Evolutionary conservation across 2,797 vertebrate genomes (phyloP).

Genomic region (Capromys pilorides): DNA sequence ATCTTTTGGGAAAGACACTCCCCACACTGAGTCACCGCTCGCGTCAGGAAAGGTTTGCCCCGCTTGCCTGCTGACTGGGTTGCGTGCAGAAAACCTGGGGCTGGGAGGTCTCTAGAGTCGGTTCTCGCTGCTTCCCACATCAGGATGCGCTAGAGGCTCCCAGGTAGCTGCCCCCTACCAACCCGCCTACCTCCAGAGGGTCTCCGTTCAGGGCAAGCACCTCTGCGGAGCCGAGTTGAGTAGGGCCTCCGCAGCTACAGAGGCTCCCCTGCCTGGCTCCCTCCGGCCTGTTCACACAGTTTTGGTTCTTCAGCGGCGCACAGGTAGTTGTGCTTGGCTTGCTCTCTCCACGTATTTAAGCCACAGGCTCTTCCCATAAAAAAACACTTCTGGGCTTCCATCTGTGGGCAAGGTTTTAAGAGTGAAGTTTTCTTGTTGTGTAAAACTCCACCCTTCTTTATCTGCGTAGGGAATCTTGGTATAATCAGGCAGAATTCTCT

Average conservation of each 20-base stretch:
- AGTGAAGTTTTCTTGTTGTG: not conserved
- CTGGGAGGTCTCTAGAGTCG: not conserved
- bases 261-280: not conserved
- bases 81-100: not conserved
- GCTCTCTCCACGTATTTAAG: not conserved
- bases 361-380: not conserved
- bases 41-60: constrained; percentile 3
- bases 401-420: not conserved
- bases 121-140: not conserved
- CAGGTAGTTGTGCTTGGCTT: not conserved
- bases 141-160: not conserved
- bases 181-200: not conserved
- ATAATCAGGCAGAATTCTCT: not conserved
- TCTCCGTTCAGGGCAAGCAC: not conserved
- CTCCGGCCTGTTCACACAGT: not conserved
- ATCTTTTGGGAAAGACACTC: not conserved
- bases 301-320: not conserved
- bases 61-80: not conserved
- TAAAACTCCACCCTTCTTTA: not conserved
- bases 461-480: not conserved
- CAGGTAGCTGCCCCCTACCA: not conserved
- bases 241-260: not conserved
- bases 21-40: constrained; percentile 34
- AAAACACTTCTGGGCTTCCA: not conserved
- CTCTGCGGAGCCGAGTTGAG: not conserved